Percentiles rank a stretch among this genome's conserved stretches.
Conservation (phyloP, 2,113 vertebrate genomes). For the Prunella himalayana region DNA sequence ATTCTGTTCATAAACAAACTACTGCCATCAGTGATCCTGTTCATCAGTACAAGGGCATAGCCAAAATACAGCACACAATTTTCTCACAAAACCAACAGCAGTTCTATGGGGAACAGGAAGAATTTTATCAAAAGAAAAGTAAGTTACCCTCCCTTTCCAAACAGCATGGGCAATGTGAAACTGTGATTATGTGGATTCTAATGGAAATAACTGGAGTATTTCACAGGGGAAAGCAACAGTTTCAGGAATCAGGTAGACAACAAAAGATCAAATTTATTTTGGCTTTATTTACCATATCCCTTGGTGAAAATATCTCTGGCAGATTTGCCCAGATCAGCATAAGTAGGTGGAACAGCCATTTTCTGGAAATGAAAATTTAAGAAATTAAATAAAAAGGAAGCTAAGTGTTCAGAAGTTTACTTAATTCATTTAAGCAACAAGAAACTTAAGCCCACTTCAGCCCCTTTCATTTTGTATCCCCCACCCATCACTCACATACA, state of each 20-base stretch:
- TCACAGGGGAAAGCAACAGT: background rate
- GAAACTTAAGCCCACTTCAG: background rate
- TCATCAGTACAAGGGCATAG: background rate
- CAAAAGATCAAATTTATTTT: background rate
- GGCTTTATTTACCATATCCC: constrained; percentile 86
- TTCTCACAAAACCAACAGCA: background rate
- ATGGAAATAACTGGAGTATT: background rate
- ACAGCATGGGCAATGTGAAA: background rate
- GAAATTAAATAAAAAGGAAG: background rate
- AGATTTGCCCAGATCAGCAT: constrained; percentile 91
- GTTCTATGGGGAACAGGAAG: background rate
- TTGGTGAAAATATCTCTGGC: constrained; percentile 96
- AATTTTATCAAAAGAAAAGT: background rate
- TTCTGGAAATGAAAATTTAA: constrained; percentile 64
- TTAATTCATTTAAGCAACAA: background rate
- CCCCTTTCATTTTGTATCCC: background rate
- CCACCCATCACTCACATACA: background rate
- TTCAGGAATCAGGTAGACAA: background rate
- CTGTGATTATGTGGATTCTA: background rate
- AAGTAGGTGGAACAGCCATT: constrained; percentile 94
- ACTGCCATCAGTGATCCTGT: background rate
- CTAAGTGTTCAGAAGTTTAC: background rate
- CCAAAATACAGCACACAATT: background rate
- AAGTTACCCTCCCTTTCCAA: background rate
- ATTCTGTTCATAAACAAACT: background rate